Base-by-base conservation (phyloP, 2,113 vertebrate genomes). In the Emberiza fucata region DNA sequence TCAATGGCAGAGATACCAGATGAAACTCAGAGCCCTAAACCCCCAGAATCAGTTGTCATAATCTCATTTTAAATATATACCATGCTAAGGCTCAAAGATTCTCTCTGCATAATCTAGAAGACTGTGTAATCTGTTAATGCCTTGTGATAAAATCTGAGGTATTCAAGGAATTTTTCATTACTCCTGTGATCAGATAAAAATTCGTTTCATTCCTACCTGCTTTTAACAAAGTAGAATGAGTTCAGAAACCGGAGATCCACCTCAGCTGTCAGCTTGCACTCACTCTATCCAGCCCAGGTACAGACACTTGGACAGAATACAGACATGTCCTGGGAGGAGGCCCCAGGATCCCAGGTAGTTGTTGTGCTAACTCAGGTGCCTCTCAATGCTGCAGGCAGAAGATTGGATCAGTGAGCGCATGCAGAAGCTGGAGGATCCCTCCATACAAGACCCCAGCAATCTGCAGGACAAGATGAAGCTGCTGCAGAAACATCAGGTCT, bases 401-500 rank as follows among this genome's bases (percentile, higher is more conserved):
- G 97, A 97, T 76, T 99, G 99, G 99, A 98, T 99, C n/a, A 95
- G 96, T 47, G 98, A 99, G 60, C 96, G 97, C 53, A 97, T 97
- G 97, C 98, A 98, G 95, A 98, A 98, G 81, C 96, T 99, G 89
- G 95, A 98, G n/a, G 98, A 98, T 66, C 97, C 97, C 45, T 94
- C 97, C 28, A 95, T 98, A 78, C 92, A 97, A 69, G 98, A 98
- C 56, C 96, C 98, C 50, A 98, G 95, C 84, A 96, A 95, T 45
- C 95, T 99, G 88, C 97, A 98, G 85, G 98, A 97, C 54, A 98
- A 98, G 92, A 97, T 98, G 97, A 99, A 98, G 93, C 95, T 98
- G 37, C 96, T 99, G 25, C 98, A 98, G 96, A 99, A 98, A 60
- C 99, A 99, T 94, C 98, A 99, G 88, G 98, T 97, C 84, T 99